Conservation (phyloP, 2,113 vertebrate species). For the Hippoglossus stenolepis region DNA sequence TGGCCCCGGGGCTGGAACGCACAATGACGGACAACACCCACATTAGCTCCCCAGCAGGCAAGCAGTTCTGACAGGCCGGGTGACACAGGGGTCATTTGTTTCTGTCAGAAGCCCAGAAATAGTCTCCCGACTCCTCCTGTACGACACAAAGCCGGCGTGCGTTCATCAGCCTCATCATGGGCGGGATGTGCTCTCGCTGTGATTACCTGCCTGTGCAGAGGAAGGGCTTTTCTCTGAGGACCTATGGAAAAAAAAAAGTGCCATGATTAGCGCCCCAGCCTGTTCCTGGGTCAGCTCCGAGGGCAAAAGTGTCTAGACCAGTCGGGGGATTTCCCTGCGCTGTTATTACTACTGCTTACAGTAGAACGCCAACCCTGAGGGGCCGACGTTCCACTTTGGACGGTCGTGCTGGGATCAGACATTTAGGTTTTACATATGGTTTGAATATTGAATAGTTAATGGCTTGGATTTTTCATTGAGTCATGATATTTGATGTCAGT, state of each 20-base stretch:
- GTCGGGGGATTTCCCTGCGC: constrained; percentile 65
- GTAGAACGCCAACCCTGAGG: not conserved
- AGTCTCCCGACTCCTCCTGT: constrained; percentile 53
- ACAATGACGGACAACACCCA: constrained; percentile 60
- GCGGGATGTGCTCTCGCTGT: constrained; percentile 69
- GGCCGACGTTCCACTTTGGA: not conserved
- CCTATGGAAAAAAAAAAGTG: constrained; percentile 75
- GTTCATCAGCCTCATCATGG: constrained; percentile 42
- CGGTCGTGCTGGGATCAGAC: constrained; percentile 41
- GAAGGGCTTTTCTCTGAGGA: constrained; percentile 70
- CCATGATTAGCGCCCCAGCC: constrained; percentile 66
- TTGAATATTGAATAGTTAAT: constrained; percentile 60
- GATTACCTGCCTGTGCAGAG: constrained; percentile 77
- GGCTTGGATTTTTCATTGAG: constrained; percentile 46
- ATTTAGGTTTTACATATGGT: constrained; percentile 50
- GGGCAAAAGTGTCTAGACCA: constrained; percentile 65
- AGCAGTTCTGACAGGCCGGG: constrained; percentile 44
- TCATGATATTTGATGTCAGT: constrained; percentile 39
- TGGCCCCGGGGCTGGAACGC: constrained; percentile 44
- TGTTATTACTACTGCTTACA: constrained; percentile 67
- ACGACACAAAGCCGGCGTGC: constrained; percentile 51
- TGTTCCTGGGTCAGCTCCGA: constrained; percentile 72
- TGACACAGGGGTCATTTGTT: constrained; percentile 69
- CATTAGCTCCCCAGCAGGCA: constrained; percentile 43
- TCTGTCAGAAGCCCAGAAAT: constrained; percentile 71